Evolutionary conservation across 2,113 vertebrate species (phyloP).

Genomic region (Globicephala melas): DNA sequence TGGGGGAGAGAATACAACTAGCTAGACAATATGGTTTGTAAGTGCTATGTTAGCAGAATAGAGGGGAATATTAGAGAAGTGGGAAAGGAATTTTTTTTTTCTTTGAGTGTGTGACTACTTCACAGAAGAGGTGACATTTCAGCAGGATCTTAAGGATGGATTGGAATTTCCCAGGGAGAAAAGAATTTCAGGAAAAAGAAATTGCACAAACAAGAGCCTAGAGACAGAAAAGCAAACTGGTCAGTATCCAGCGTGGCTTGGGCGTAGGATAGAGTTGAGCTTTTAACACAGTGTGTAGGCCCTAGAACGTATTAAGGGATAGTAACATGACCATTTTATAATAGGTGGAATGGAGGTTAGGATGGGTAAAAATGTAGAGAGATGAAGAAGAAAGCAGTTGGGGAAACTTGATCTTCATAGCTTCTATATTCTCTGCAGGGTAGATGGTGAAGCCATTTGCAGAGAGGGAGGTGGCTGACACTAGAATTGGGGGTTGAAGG

Average conservation of each 20-base stretch:
- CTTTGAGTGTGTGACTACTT: neutral
- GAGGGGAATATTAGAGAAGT: neutral
- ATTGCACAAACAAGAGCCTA: neutral
- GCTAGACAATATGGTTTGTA: neutral
- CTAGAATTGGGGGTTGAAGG: neutral
- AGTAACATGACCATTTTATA: neutral
- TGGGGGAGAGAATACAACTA: neutral
- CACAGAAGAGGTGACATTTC: neutral
- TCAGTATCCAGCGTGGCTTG: neutral
- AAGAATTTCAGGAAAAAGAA: slow-evolving; percentile 24
- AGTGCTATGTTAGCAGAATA: neutral
- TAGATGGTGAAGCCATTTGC: neutral
- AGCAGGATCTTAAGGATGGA: neutral
- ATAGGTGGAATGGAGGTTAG: neutral
- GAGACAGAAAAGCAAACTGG: neutral
- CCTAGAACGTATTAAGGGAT: neutral
- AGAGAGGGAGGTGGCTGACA: neutral
- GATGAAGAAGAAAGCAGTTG: neutral
- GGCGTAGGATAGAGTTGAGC: neutral
- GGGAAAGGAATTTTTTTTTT: neutral
- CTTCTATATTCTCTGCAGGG: neutral
- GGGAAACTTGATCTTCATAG: neutral
- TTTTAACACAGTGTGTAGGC: neutral
- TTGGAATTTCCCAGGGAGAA: slow-evolving; percentile 4
- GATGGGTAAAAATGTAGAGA: neutral